Percentiles rank a stretch among this genome's conserved stretches.
These are phyloP conservation scores for Phylloscopus trochiloides DNA, from an alignment of 2,113 vertebrate genomes.

Conservation along the genomic window DNA sequence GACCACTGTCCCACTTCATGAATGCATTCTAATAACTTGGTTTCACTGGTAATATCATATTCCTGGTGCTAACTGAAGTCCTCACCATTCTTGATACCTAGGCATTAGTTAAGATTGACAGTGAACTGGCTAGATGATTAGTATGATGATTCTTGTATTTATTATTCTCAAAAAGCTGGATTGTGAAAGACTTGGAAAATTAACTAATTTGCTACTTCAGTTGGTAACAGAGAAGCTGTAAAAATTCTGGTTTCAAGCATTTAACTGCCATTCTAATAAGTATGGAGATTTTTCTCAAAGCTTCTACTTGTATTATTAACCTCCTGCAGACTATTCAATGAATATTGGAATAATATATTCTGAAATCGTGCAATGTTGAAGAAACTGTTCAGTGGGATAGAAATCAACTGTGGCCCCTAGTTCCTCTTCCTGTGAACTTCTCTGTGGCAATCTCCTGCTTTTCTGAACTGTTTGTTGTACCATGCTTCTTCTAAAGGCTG, in stretches of 20 bases:
- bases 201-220: constrained; percentile 10
- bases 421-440: not conserved
- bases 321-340: not conserved
- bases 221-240: not conserved
- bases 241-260: not conserved
- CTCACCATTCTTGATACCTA: not conserved
- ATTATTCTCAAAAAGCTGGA: not conserved
- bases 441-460: not conserved
- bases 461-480: not conserved
- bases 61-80: not conserved
- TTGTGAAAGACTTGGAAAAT: not conserved
- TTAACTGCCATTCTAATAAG: not conserved
- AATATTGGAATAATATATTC: not conserved
- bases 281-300: not conserved
- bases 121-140: not conserved
- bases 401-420: not conserved
- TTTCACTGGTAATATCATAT: not conserved
- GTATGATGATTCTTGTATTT: not conserved
- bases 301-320: not conserved
- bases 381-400: not conserved
- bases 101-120: not conserved
- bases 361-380: not conserved
- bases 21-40: not conserved
- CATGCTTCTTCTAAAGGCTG: not conserved
- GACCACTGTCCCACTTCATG: not conserved